Evolutionary conservation across 2,113 vertebrate species (phyloP).

Genomic region (Prunella himalayana): DNA sequence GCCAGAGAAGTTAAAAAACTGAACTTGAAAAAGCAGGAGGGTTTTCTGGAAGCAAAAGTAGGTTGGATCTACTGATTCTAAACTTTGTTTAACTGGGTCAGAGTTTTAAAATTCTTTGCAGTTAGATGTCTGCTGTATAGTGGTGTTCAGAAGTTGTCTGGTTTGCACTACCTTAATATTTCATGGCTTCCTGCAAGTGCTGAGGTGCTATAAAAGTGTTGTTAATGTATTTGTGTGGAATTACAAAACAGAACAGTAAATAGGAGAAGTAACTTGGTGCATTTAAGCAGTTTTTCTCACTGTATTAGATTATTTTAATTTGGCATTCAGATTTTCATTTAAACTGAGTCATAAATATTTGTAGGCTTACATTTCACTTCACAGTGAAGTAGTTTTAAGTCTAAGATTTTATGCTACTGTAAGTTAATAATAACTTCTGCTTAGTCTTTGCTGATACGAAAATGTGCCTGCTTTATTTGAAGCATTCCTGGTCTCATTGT

Average conservation of each 20-base stretch:
- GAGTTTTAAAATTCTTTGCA: not conserved
- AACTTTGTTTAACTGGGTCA: not conserved
- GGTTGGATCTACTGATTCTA: not conserved
- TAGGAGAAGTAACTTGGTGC: not conserved
- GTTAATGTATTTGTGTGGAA: not conserved
- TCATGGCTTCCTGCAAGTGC: not conserved
- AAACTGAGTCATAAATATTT: not conserved
- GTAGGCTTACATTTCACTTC: not conserved
- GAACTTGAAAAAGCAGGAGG: not conserved
- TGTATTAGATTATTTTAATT: not conserved
- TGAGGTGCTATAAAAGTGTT: not conserved
- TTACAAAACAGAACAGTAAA: not conserved
- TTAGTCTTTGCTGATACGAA: not conserved
- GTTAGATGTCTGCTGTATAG: not conserved
- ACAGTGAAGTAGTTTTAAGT: not conserved
- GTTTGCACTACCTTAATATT: not conserved
- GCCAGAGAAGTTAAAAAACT: not conserved
- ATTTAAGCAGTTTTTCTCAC: not conserved
- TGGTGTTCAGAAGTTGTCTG: not conserved
- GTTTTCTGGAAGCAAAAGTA: not conserved
- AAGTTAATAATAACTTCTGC: not conserved
- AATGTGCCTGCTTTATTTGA: not conserved
- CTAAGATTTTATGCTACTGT: not conserved
- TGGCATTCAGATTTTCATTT: not conserved
- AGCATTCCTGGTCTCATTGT: not conserved